These are phyloP conservation scores for Threskiornis aethiopicus DNA, from an alignment of 2,797 vertebrate genomes.

Conservation along the genomic window DNA sequence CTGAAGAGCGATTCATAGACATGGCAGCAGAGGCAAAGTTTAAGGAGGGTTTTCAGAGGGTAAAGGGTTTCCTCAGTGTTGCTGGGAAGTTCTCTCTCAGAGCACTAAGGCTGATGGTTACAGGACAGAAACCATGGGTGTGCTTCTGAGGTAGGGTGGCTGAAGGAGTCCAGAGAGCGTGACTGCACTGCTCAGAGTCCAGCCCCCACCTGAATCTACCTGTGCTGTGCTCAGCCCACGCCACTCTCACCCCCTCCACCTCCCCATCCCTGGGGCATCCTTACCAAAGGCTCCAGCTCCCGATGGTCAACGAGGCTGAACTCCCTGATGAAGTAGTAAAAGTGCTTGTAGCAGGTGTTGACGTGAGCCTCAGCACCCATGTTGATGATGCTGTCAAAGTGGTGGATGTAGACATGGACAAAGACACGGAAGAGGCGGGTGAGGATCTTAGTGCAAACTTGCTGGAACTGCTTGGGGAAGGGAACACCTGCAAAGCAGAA, in stretches of 20 bases:
- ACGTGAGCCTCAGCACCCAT: conserved; percentile 98
- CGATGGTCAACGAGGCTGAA: conserved; percentile 94
- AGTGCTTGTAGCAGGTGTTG: conserved; percentile 99
- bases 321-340: conserved; percentile 96
- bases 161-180: background rate
- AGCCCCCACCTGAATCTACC: background rate
- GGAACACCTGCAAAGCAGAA: conserved; percentile 84
- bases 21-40: background rate
- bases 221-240: background rate
- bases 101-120: background rate
- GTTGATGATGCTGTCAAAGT: conserved; percentile 95
- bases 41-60: background rate
- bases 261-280: conserved; percentile 26
- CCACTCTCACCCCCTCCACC: background rate
- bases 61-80: background rate
- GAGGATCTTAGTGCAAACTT: conserved; percentile 98
- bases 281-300: conserved; percentile 95
- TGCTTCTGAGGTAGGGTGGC: background rate
- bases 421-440: conserved; percentile 97
- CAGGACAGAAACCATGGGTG: background rate
- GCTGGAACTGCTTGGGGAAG: conserved; percentile 98
- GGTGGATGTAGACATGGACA: conserved; percentile 98
- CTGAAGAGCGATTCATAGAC: background rate
- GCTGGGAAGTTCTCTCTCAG: background rate
- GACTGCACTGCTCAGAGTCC: background rate